Conservation (phyloP, 2,797 vertebrate genomes). For the Distichodus sexfasciatus region DNA sequence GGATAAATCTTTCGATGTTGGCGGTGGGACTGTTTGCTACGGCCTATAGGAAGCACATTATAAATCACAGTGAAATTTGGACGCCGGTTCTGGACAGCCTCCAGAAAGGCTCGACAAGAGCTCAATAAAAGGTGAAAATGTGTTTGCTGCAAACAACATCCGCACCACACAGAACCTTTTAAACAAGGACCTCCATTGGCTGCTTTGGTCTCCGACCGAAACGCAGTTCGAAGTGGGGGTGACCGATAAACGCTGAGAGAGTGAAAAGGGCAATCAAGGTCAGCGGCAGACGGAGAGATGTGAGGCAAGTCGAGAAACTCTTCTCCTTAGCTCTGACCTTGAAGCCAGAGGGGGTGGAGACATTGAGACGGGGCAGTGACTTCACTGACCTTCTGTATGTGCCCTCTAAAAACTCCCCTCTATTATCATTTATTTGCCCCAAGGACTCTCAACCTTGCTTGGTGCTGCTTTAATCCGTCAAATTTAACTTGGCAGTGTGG, state of each 20-base stretch:
- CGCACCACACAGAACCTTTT: conserved; percentile 20
- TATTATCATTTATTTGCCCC: conserved; percentile 55
- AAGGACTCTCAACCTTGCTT: conserved; percentile 22
- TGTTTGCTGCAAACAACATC: background rate
- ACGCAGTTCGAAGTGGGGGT: conserved; percentile 58
- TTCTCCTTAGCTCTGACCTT: conserved; percentile 48
- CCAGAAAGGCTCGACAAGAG: too few relatives aligned
- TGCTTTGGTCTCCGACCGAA: conserved; percentile 42
- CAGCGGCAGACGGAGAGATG: conserved; percentile 29
- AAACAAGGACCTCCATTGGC: conserved; percentile 20
- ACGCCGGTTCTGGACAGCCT: background rate
- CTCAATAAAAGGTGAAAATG: conserved; percentile 21
- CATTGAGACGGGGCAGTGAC: conserved; percentile 18
- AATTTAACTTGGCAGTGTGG: background rate
- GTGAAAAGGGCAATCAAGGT: conserved; percentile 53
- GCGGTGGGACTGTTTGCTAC: conserved; percentile 6
- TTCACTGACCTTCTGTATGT: conserved; percentile 28
- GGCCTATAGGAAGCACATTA: conserved; percentile 3
- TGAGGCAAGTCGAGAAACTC: conserved; percentile 42
- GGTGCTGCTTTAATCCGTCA: background rate
- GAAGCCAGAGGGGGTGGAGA: conserved; percentile 42
- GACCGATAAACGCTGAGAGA: conserved; percentile 52
- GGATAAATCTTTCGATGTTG: background rate
- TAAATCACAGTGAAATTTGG: background rate
- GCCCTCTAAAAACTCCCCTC: conserved; percentile 15